phyloP scores from a whole-genome alignment of 2,888 invertebrate species.

The Chloromyia formosa region DNA sequence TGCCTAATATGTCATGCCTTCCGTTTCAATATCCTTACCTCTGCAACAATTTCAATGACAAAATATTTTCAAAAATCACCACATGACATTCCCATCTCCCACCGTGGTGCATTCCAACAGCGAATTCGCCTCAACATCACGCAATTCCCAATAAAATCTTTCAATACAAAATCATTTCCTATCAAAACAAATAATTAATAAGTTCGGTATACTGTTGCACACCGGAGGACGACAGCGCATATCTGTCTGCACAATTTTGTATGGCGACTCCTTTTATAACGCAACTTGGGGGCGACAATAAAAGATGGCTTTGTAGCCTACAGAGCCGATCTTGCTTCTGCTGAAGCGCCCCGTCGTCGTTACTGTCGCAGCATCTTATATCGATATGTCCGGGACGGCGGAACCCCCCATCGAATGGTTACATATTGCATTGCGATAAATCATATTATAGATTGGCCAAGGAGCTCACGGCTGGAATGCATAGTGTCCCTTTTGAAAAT shows the following conservation, averaged over 20 bases:
- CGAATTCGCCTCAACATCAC: constrained; percentile 37
- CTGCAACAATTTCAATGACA: neutral
- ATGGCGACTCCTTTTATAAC: neutral
- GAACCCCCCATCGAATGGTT: constrained; percentile 44
- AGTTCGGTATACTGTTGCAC: constrained; percentile 13
- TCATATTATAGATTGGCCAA: constrained; percentile 35
- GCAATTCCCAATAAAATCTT: constrained; percentile 41
- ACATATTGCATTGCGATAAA: constrained; percentile 44
- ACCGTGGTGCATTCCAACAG: constrained; percentile 22
- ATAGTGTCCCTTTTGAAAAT: constrained; percentile 43
- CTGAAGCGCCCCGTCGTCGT: constrained; percentile 30
- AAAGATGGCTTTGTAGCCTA: constrained; percentile 33
- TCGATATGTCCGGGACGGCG: neutral
- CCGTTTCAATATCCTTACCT: neutral
- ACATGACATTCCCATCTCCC: constrained; percentile 18
- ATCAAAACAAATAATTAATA: constrained; percentile 48
- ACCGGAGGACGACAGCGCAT: neutral
- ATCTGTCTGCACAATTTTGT: neutral
- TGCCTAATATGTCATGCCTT: no score
- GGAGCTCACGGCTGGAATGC: constrained; percentile 33
- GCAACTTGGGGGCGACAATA: constrained; percentile 38
- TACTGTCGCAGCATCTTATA: constrained; percentile 20
- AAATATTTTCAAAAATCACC: neutral
- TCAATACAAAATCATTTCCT: constrained; percentile 41
- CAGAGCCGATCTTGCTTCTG: constrained; percentile 26